Evolutionary conservation across 1,140 invertebrate genomes (phyloP), one percentile per base, ranked within the genome.

Genomic region (Antheraea mylitta): DNA sequence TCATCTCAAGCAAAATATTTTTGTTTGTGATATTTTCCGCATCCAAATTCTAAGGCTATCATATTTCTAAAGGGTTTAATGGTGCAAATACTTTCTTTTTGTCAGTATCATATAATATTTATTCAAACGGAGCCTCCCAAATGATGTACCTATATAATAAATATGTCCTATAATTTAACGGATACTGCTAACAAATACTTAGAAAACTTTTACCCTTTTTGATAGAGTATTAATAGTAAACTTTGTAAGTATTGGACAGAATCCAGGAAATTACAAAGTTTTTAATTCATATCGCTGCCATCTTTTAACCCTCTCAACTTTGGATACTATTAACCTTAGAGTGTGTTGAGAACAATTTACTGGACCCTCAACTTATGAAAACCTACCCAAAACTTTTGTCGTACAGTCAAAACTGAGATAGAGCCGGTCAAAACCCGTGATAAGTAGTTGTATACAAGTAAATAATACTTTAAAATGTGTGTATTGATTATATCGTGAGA

Each of bases 321-420:
- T 22, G 7, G 7, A 19, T 19, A 61, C 30, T n/a, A 22, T 19
- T 30, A 19, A 22, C 19, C 7, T 61, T 22, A 61, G 38, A 42
- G 8, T 42, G 38, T 42, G 38, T 42, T 42, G 6, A 42, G 8
- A 42, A 64, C 37, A 45, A 18, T 19, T 36, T 22, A n/a, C 37
- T 64, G 16, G 38, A 64, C 18, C 63, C 18, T 38, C 10, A 64
- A 64, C 36, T 42, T 64, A 63, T 36, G 10, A 64, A 64, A 48
- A 48, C 64, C 64, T 19, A 65, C 9, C 38, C 19, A 19, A 45
- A 65, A 64, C n/a, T 37, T 65, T 65, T 7, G 0, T n/a, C 18
- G 19, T 65, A 18, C 18, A 19, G 18, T 65, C 38, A 16, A 65
- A 65, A 65, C 64, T 48, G 36, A 65, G 38, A 65, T 45, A 65